phyloP scores from a whole-genome alignment of 2,113 vertebrate species.

The Sciurus niger region DNA sequence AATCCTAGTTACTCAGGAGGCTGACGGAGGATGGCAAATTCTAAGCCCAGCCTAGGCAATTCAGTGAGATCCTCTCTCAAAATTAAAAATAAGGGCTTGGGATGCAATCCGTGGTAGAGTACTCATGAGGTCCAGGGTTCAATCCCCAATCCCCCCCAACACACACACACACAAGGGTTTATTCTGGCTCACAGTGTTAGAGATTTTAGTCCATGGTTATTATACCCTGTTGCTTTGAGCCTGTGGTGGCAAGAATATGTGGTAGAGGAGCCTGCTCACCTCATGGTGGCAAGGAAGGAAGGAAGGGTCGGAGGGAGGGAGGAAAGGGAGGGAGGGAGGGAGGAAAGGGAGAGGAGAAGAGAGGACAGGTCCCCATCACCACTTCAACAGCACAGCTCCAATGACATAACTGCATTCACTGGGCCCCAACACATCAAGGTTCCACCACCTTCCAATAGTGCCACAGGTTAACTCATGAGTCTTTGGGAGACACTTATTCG shows the following conservation, averaged over 20 bases:
- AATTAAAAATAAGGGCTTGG: too few relatives aligned
- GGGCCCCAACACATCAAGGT: neutral
- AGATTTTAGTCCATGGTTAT: neutral
- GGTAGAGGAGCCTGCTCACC: neutral
- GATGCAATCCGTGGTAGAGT: neutral
- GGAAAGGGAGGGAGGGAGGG: too few relatives aligned
- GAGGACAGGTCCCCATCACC: too few relatives aligned
- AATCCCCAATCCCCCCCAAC: too few relatives aligned
- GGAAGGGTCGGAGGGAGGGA: too few relatives aligned
- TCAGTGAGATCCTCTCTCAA: neutral
- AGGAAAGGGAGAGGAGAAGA: too few relatives aligned
- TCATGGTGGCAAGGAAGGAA: neutral
- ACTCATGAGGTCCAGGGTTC: neutral
- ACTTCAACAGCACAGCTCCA: neutral
- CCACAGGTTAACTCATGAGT: neutral
- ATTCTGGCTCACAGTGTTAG: neutral
- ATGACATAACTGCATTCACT: neutral
- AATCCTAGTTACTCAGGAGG: neutral
- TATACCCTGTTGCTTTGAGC: neutral
- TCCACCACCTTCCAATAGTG: neutral
- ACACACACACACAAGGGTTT: too few relatives aligned
- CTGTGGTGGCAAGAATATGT: neutral
- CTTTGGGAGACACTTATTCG: neutral
- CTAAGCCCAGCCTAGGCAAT: neutral
- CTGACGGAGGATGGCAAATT: neutral